A percentile compares a stretch with the other conserved stretches of the same genome.
Evolutionary conservation across 2,888 invertebrate genomes (phyloP).

Genomic region (Amblyjoppa proteus): DNA sequence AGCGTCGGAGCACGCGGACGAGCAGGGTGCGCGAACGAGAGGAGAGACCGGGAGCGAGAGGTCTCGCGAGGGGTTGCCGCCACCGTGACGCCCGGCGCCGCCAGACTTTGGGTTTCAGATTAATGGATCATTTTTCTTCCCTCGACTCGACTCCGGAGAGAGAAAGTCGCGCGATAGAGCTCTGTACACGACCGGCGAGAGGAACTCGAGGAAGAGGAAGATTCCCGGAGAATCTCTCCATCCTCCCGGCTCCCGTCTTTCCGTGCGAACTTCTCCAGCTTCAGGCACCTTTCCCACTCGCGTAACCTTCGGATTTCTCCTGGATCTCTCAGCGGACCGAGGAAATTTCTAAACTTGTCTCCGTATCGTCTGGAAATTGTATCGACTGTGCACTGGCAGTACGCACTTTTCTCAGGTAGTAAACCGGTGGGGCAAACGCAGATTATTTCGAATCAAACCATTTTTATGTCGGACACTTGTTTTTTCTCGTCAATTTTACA

Average conservation of each 20-base stretch:
- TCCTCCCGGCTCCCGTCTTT: constrained; percentile 24
- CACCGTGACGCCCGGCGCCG: constrained; percentile 88
- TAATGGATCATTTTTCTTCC: constrained; percentile 93
- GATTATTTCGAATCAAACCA: too few species aligned
- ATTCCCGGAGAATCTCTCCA: constrained; percentile 55
- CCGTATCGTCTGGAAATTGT: constrained; percentile 13
- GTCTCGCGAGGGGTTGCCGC: constrained; percentile 72
- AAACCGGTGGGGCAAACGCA: too few species aligned
- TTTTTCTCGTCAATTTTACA: not conserved
- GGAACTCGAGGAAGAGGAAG: constrained; percentile 60
- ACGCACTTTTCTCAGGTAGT: not conserved
- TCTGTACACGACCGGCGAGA: constrained; percentile 19
- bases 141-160: constrained; percentile 78
- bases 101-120: constrained; percentile 92
- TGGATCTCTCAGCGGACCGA: constrained; percentile 24
- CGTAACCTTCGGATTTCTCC: not conserved
- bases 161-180: constrained; percentile 61
- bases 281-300: constrained; percentile 50
- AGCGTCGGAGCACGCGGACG: constrained; percentile 18
- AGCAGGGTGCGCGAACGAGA: constrained; percentile 18
- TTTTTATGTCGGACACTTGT: not conserved
- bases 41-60: not conserved
- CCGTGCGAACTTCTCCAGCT: constrained; percentile 54
- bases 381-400: constrained; percentile 50
- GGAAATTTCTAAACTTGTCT: constrained; percentile 1